Percentiles rank a stretch among this genome's conserved stretches.
Conservation (phyloP, 2,888 invertebrate genomes). For the Sesamia inferens region DNA sequence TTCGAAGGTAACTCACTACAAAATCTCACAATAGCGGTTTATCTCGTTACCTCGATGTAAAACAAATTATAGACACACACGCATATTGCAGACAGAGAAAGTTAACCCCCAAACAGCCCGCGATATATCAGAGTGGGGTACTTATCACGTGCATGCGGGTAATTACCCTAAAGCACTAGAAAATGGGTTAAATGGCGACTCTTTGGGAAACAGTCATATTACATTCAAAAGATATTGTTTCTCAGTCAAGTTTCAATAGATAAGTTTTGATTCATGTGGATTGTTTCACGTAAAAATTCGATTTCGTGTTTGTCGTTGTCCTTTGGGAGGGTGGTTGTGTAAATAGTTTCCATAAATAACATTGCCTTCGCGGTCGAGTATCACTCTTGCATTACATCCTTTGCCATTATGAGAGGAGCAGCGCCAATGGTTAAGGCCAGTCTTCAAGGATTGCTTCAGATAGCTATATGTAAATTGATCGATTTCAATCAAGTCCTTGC, state of each 20-base stretch:
- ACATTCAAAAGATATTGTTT: background rate
- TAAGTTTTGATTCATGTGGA: background rate
- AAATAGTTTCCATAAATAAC: slow-evolving; percentile 22
- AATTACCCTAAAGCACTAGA: background rate
- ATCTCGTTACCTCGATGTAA: background rate
- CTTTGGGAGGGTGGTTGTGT: slow-evolving; percentile 34
- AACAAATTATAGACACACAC: background rate
- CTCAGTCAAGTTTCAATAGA: background rate
- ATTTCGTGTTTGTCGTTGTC: background rate
- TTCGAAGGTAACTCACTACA: too few relatives aligned
- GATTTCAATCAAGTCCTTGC: slow-evolving; percentile 17
- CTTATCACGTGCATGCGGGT: background rate
- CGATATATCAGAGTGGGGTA: background rate
- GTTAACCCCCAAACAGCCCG: background rate
- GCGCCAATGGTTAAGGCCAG: slow-evolving; percentile 34
- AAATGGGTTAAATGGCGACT: background rate
- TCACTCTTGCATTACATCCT: slow-evolving; percentile 41
- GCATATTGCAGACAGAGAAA: background rate
- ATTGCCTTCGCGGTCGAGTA: background rate
- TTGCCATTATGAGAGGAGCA: slow-evolving; percentile 47
- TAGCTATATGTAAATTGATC: slow-evolving; percentile 5
- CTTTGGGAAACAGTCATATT: background rate
- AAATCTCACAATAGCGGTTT: too few relatives aligned
- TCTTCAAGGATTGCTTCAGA: slow-evolving; percentile 1
- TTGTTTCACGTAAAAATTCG: background rate